Conservation (phyloP, 1,140 invertebrate genomes). For the Globodera ellingtonae region DNA sequence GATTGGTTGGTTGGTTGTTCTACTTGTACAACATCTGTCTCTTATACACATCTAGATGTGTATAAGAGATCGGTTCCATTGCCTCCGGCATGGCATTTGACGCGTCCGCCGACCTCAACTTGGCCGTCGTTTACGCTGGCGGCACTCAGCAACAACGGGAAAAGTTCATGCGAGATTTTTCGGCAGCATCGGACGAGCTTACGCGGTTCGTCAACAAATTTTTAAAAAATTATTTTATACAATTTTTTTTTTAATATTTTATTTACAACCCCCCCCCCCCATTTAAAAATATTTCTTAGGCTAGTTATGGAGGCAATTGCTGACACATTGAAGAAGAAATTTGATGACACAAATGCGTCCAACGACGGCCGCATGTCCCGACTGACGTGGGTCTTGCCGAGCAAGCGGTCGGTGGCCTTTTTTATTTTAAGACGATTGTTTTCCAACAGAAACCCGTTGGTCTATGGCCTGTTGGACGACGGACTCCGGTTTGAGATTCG, state of each 20-base stretch:
- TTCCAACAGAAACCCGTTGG: conserved; percentile 23
- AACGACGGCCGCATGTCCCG: neutral
- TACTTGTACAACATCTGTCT: too few relatives aligned
- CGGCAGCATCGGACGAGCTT: conserved; percentile 1
- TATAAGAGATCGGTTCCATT: conserved; percentile 37
- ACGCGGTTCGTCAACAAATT: conserved; percentile 8
- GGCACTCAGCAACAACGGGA: conserved; percentile 14
- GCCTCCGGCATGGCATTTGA: conserved; percentile 32
- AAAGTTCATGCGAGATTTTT: conserved; percentile 33
- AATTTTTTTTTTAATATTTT: too few relatives aligned
- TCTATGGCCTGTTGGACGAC: conserved; percentile 29
- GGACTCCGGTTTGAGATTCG: conserved; percentile 37
- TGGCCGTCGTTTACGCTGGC: conserved; percentile 12
- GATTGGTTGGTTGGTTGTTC: too few relatives aligned
- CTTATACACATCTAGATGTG: too few relatives aligned
- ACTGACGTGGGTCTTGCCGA: neutral
- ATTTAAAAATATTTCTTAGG: too few relatives aligned
- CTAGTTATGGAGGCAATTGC: conserved; percentile 32
- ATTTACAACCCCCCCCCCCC: conserved; percentile 17
- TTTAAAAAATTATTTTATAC: neutral
- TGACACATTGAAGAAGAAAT: conserved; percentile 17
- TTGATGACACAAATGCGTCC: neutral
- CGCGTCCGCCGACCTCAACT: conserved; percentile 34
- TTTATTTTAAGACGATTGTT: too few relatives aligned
- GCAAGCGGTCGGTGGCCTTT: neutral